phyloP scores from a whole-genome alignment of 2,113 vertebrate genomes.

The Xiphias gladius region DNA sequence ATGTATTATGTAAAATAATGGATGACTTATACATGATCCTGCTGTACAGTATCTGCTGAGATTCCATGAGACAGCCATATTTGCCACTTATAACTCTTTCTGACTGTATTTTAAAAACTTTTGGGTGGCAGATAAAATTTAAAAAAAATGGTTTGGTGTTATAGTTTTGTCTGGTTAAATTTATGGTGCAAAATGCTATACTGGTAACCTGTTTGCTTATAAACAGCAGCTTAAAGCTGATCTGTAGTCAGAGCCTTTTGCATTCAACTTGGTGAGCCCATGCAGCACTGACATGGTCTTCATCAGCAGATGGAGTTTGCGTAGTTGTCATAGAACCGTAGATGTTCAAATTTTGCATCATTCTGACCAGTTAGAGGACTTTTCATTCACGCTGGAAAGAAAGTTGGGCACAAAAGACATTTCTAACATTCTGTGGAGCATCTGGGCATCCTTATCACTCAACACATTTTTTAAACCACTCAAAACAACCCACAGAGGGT shows the following conservation, averaged over 20 bases:
- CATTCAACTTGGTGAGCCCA: neutral
- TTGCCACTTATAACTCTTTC: no score
- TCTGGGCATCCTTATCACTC: neutral
- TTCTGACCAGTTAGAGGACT: neutral
- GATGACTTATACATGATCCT: neutral
- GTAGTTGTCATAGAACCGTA: no score
- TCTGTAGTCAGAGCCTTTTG: no score
- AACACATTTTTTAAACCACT: neutral
- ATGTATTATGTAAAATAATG: neutral
- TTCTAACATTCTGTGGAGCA: neutral
- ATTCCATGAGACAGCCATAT: neutral
- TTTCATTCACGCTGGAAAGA: no score
- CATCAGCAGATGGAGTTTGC: neutral
- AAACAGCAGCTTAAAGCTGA: no score
- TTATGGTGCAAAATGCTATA: neutral
- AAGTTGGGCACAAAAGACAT: neutral
- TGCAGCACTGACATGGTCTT: neutral
- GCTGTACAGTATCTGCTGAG: neutral
- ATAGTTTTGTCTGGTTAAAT: neutral
- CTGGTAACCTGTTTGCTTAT: neutral
- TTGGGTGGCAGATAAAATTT: no score
- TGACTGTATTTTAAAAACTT: neutral
- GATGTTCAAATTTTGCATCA: neutral
- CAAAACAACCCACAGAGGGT: neutral
- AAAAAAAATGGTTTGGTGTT: no score